Evolutionary conservation across 2,113 vertebrate species (phyloP), one percentile per base, ranked within the genome.

Genomic region (Crotophaga sulcirostris): DNA sequence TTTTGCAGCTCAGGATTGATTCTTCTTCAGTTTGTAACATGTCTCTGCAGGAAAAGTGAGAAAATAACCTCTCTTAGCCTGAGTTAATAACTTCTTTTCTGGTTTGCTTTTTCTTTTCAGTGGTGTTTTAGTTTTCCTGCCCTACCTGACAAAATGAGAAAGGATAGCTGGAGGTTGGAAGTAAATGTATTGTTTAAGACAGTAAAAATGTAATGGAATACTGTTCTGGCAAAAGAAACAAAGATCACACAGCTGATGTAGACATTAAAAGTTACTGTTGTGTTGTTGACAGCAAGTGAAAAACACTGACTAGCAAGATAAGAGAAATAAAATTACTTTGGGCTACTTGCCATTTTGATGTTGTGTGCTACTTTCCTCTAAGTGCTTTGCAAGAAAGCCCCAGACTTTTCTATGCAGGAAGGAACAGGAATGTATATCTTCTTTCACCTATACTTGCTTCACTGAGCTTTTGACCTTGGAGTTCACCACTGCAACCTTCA

Each of bases 101-200:
- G 23, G 16, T 87, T 68, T 58, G 5, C 54, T 90, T 25, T n/a
- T 36, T 84, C 75, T 70, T 93, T 86, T 4, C 6, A 18, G 15
- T 63, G 14, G 6, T 9, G 5, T 68, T 92, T 87, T 3, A 0
- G 13, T 93, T 90, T 94, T 68, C 16, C n/a, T 88, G 7, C 74
- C 36, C 51, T 93, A 68, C 34, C 28, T 83, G 67, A 94, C 79
- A 96, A 93, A 97, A 97, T 84, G 38, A 97, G 86, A 96, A 97
- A 95, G 45, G 55, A 93, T 94, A 85, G 81, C 88, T 93, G 64
- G 63, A 96, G 91, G 91, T 96, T 44, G 47, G 55, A 80, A 92
- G 78, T 58, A 96, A 95, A 89, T 19, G 78, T 74, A 85, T 23
- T 96, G 75, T 83, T 97, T 64, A 95, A 96, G 92, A 91, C 42